Base-by-base conservation (phyloP, 2,113 vertebrate species). In the Cynoglossus semilaevis region DNA sequence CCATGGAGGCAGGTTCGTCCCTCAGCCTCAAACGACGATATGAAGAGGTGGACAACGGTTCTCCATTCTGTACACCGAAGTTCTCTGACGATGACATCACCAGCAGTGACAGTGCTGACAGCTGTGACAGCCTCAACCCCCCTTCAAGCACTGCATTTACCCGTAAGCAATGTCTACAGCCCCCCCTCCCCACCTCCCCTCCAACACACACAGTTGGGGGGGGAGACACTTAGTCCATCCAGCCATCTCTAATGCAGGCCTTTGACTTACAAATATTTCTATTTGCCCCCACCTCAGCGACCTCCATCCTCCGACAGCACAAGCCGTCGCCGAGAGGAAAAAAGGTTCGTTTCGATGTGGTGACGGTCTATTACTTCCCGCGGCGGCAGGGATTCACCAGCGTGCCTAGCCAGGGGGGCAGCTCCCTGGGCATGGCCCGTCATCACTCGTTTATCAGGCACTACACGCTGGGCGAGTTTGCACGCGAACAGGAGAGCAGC, bases 301-400 rank as follows among this genome's bases (percentile, higher is more conserved):
- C 95, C 14, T 99, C 96, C 85, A 99, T 99, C 89, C 91, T 99
- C 74, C 91, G 95, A 59, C 90, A 92, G 59, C 92, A 94, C 82
- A 95, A 94, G 86, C 91, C 90, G 44, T 85, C 92, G 4, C 81
- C 77, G 3, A 82, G 91, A 44, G 86, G 91, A 16, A 98, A 98
- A 79, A 93, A 88, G 14, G 96, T 98, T 0, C 94, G 96, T 29
- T 99, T 99, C 0, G 95, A 96, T 58, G 92, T 95, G 63, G 96
- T 99, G 84, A 99, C 96, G 0, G 96, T 98, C 1, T 99, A 95
- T 76, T 98, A 98, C 90, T 99, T 99, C 16, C 94, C 95, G 36
- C 90, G 95, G 29, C 93, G 93, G 55, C 96, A 99, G 87, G 96
- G 96, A n/a, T 99, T 99, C 85, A 99, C 96, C 82, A 98, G 96